Conservation (phyloP, 1,140 invertebrate genomes). For the Euglossa dilemma region DNA sequence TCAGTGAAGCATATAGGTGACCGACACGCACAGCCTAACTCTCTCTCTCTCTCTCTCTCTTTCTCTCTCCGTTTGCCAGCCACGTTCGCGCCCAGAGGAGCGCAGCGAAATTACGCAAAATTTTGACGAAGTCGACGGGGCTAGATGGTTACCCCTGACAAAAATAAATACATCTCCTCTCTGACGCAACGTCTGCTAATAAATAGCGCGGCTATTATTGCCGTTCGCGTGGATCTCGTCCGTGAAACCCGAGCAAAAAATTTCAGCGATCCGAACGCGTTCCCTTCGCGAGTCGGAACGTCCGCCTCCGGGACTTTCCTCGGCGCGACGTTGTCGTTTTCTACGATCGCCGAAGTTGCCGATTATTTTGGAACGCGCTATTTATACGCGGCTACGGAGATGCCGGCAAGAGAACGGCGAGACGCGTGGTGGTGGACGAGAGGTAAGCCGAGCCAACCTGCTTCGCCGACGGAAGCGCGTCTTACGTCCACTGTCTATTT, state of each 20-base stretch:
- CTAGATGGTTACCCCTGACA: neutral
- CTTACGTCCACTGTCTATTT: constrained; percentile 34
- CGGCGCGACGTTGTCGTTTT: constrained; percentile 28
- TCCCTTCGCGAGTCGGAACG: constrained; percentile 34
- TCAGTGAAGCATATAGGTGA: too few relatives aligned
- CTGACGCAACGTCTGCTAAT: neutral
- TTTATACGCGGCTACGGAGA: constrained; percentile 68
- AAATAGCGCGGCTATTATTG: neutral
- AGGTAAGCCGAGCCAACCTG: constrained; percentile 36
- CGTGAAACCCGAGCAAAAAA: neutral
- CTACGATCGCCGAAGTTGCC: constrained; percentile 61
- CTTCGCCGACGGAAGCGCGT: constrained; percentile 27
- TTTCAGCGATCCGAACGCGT: constrained; percentile 7
- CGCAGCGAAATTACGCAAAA: too few relatives aligned
- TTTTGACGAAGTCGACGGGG: too few relatives aligned
- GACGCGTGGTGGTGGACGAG: neutral
- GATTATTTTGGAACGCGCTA: constrained; percentile 74
- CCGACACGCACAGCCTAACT: too few relatives aligned
- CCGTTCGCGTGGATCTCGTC: neutral
- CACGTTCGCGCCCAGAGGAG: too few relatives aligned
- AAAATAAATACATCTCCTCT: neutral
- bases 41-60: too few relatives aligned
- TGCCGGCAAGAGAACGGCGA: constrained; percentile 43
- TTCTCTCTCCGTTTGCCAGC: too few relatives aligned
- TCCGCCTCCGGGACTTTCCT: constrained; percentile 28